A percentile compares a stretch with the other conserved stretches of the same genome.
Conservation (phyloP, 2,113 vertebrate species). For the Spea bombifrons region DNA sequence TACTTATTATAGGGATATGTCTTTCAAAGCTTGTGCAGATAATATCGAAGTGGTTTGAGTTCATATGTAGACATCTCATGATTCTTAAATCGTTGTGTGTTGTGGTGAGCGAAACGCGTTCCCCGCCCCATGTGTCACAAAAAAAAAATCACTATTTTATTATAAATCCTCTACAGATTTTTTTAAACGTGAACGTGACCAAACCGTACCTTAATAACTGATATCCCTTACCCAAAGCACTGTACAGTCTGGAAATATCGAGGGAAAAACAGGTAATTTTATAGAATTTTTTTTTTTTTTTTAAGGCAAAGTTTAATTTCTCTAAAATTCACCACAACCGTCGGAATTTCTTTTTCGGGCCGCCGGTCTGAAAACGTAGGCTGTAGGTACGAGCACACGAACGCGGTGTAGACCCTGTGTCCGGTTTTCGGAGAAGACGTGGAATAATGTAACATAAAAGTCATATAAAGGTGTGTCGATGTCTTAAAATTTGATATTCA, state of each 20-base stretch:
- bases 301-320: background rate
- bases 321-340: too few species aligned
- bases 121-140: too few species aligned
- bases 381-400: background rate
- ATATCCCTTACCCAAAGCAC: background rate
- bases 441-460: background rate
- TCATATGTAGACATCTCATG: too few species aligned
- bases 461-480: background rate
- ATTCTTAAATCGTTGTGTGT: too few species aligned
- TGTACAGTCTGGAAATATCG: background rate
- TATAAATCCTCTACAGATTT: background rate
- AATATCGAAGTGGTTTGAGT: too few species aligned
- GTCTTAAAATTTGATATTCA: conserved; percentile 3
- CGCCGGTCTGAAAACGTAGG: background rate
- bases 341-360: background rate
- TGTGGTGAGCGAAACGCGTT: too few species aligned
- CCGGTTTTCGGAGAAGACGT: background rate
- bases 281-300: background rate
- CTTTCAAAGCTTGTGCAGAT: too few species aligned
- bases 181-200: too few species aligned
- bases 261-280: background rate
- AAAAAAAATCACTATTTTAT: background rate
- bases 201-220: background rate
- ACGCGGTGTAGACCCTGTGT: background rate
- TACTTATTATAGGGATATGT: too few species aligned